Percentiles rank a stretch among this genome's conserved stretches.
phyloP scores from a whole-genome alignment of 2,113 vertebrate genomes.

The Abramis brama region DNA sequence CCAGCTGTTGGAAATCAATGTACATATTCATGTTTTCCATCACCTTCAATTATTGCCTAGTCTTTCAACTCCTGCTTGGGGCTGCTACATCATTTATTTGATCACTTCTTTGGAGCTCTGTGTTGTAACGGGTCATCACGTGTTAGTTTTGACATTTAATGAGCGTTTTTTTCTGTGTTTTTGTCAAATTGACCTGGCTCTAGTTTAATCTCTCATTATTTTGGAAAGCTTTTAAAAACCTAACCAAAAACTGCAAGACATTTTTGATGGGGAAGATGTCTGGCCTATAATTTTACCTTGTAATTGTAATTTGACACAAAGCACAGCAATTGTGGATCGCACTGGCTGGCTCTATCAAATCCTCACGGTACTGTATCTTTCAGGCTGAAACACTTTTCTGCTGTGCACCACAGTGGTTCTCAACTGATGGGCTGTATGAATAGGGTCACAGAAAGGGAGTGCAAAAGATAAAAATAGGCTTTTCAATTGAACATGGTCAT shows the following conservation, averaged over 20 bases:
- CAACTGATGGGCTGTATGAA: not conserved
- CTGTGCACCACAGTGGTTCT: too few species aligned
- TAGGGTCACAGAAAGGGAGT: not conserved
- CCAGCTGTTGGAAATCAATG: conserved; percentile 28
- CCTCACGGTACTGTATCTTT: not conserved
- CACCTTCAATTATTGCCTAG: conserved; percentile 25
- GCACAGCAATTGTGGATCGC: not conserved
- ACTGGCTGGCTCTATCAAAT: not conserved
- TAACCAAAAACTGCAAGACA: not conserved
- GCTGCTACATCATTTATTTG: conserved; percentile 5
- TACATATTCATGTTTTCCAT: conserved; percentile 31
- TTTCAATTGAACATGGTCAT: not conserved
- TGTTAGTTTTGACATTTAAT: conserved; percentile 26
- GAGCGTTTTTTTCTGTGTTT: not conserved
- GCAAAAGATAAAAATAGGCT: not conserved
- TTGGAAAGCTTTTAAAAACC: not conserved
- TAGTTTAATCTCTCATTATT: not conserved
- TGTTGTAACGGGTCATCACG: not conserved
- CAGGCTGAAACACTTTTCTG: not conserved
- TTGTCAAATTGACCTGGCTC: not conserved
- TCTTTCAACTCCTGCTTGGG: conserved; percentile 10
- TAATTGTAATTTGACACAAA: not conserved
- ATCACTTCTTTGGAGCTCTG: not conserved
- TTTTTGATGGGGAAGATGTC: not conserved
- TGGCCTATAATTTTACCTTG: not conserved